Percentiles rank a stretch among this genome's conserved stretches.
These are phyloP conservation scores for Tenthredo amoena DNA, from an alignment of 2,888 invertebrate genomes.

Conservation along the genomic window DNA sequence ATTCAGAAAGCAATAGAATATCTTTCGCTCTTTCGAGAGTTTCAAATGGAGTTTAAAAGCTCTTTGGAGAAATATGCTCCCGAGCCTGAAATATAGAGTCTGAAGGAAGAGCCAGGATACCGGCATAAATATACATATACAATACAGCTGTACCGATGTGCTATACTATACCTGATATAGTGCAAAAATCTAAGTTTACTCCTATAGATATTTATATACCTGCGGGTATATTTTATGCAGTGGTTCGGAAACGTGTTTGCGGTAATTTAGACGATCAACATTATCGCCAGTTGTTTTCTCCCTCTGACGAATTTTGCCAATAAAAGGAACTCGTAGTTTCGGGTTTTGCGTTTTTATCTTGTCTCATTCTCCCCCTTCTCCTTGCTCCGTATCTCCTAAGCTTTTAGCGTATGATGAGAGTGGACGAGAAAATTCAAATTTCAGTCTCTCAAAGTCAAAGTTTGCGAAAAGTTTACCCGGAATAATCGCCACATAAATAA, in stretches of 20 bases:
- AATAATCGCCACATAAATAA: slow-evolving; percentile 67
- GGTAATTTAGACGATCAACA: slow-evolving; percentile 6
- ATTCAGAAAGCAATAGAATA: slow-evolving; percentile 45
- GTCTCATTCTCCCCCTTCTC: neutral
- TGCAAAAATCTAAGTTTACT: neutral
- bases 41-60: slow-evolving; percentile 56
- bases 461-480: slow-evolving; percentile 57
- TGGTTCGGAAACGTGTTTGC: slow-evolving; percentile 5
- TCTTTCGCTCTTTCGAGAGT: slow-evolving; percentile 48
- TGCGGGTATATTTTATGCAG: neutral
- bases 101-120: slow-evolving; percentile 18
- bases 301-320: neutral
- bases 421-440: slow-evolving; percentile 7
- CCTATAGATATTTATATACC: neutral
- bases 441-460: slow-evolving; percentile 45
- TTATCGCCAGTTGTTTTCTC: neutral
- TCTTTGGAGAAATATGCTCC: slow-evolving; percentile 44
- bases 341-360: neutral
- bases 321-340: neutral
- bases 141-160: neutral
- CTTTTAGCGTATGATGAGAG: slow-evolving; percentile 44
- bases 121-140: neutral
- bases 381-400: neutral
- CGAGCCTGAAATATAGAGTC: slow-evolving; percentile 38
- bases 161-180: neutral